Evolutionary conservation across 2,888 invertebrate genomes (phyloP), one percentile per base, ranked within the genome.

Genomic region (Formica aserva): DNA sequence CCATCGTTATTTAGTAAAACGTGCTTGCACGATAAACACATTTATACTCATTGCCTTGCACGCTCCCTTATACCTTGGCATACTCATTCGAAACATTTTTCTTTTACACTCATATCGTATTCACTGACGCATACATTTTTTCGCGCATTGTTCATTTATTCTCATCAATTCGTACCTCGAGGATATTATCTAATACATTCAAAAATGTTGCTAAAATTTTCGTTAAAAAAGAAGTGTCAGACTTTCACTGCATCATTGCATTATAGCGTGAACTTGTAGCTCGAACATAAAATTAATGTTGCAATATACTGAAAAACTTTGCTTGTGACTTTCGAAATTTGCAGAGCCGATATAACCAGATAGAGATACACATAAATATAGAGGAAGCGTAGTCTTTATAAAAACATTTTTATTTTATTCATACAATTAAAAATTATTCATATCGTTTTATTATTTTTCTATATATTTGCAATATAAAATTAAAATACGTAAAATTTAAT

Each of bases 1-100:
- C 87, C 90, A 90, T 92, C 88, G 88, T 92, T 91, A 92, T 92
- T 92, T 91, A 91, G 91, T 91, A 90, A 91, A 91, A 90, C 88
- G 88, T 90, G 90, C 87, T 78, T 82, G 89, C 88, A 86, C 89
- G 86, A 75, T 85, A 85, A 88, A 87, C 87, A 87, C 87, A 87
- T 85, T 84, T 87, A 86, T 86, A 82, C 76, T 66, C 66, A 63
- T 87, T 82, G 32, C 65, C 22, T 77, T 78, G 74, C 63, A 52
- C 74, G 13, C 74, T 74, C 11, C 38, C 45, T 75, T 48, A 55
- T 52, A 62, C 29, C 52, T 75, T 11, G 52, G 15, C 65, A 63
- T 75, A 48, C 29, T 77, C 60, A 63, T 57, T 45, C 76, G 45
- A 75, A 62, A 45, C n/a, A 69, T 45, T 74, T 52, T 84, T 62